Percentiles rank a stretch among this genome's conserved stretches.
Conservation (phyloP, 2,113 vertebrate species). For the Phodopus roborovskii region DNA sequence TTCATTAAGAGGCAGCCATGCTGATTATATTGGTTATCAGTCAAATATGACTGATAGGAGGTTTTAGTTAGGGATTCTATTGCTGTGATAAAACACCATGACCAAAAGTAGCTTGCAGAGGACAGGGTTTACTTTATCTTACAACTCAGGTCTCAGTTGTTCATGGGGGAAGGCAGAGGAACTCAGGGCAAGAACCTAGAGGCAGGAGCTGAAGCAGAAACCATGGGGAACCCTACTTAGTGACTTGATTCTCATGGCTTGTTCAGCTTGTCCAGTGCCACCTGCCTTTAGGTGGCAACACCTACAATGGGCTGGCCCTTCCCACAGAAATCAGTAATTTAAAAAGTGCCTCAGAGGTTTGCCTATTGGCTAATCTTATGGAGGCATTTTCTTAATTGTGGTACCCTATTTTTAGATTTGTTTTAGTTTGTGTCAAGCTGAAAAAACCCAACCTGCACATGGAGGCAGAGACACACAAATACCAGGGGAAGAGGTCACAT, state of each 20-base stretch:
- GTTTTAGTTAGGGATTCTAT: not conserved
- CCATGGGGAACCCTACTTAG: not conserved
- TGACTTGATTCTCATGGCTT: not conserved
- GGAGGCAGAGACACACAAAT: not conserved
- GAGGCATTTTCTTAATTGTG: not conserved
- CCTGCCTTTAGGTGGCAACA: not conserved
- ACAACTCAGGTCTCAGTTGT: too few species aligned
- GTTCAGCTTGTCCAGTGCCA: too few species aligned
- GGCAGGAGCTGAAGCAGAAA: not conserved
- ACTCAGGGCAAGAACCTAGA: not conserved
- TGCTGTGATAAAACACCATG: not conserved
- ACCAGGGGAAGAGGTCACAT: fast-evolving
- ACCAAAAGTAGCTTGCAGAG: not conserved
- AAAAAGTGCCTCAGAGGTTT: not conserved
- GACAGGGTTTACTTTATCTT: not conserved
- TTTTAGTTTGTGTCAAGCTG: not conserved
- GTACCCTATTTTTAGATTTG: not conserved
- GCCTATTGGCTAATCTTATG: not conserved
- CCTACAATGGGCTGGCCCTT: not conserved
- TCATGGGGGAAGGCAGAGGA: not conserved
- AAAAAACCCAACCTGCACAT: not conserved
- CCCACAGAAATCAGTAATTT: not conserved
- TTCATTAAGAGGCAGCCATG: not conserved
- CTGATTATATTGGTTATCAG: not conserved
- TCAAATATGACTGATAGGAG: not conserved